Evolutionary conservation across 2,113 vertebrate species (phyloP).

Genomic region (Scalopus aquaticus): DNA sequence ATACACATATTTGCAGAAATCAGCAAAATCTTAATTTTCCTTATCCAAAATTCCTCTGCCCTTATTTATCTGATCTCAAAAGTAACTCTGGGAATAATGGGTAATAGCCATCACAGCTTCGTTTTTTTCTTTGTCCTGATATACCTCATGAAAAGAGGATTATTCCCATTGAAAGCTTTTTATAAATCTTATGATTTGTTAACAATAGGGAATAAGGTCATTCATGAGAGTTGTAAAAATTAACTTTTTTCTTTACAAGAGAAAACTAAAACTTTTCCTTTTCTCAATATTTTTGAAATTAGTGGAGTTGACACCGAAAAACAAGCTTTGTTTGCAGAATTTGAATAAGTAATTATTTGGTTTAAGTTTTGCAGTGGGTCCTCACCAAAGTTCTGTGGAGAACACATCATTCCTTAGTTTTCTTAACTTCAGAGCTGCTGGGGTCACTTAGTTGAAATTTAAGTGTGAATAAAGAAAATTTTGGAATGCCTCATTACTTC

Average conservation of each 20-base stretch:
- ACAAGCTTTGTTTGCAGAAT: constrained; percentile 7
- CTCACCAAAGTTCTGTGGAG: constrained; percentile 56
- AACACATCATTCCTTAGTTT: neutral
- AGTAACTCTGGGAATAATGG: neutral
- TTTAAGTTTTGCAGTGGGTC: constrained; percentile 41
- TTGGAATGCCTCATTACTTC: constrained; percentile 46
- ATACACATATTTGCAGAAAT: neutral
- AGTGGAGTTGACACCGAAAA: neutral
- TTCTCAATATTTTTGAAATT: neutral
- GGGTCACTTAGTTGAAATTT: constrained; percentile 62
- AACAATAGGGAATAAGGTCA: neutral
- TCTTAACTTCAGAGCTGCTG: constrained; percentile 41
- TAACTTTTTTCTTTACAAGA: neutral
- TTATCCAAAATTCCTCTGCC: neutral
- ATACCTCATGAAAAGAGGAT: neutral
- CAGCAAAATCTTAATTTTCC: neutral
- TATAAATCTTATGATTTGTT: neutral
- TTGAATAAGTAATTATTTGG: constrained; percentile 61
- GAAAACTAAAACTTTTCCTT: neutral
- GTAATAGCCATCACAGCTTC: neutral
- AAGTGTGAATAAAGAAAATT: constrained; percentile 59
- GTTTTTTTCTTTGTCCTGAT: neutral
- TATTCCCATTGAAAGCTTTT: neutral
- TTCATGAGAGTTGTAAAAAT: neutral
- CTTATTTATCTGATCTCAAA: neutral